phyloP scores from a whole-genome alignment of 2,113 vertebrate species.

The Pelodiscus sinensis region DNA sequence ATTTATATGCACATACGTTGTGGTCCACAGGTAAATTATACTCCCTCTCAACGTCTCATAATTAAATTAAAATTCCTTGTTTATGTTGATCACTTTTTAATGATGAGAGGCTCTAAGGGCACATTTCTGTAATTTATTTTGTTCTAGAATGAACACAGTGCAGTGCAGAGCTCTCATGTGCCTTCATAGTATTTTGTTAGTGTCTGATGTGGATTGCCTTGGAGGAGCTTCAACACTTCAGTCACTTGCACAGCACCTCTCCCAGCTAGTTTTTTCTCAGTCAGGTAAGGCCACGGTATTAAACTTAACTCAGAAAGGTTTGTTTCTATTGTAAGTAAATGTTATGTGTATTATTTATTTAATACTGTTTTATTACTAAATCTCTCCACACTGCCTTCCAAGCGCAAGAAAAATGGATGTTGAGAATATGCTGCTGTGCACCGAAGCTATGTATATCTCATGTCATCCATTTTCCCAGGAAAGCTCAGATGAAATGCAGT shows the following conservation, averaged over 20 bases:
- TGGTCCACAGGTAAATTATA: not conserved
- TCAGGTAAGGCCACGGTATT: conserved; percentile 73
- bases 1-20: not conserved
- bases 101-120: not conserved
- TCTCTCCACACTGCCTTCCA: not conserved
- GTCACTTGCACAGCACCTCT: conserved; percentile 89
- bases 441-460: not conserved
- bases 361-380: not conserved
- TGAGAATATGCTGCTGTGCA: not conserved
- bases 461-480: not conserved
- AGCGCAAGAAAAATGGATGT: not conserved
- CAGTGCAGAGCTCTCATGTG: conserved; percentile 93
- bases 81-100: not conserved
- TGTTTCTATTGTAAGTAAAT: not conserved
- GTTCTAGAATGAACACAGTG: conserved; percentile 86
- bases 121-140: not conserved
- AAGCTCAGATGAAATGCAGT: not conserved
- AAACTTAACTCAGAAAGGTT: not conserved
- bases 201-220: conserved; percentile 89
- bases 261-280: conserved; percentile 86
- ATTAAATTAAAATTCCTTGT: not conserved
- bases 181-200: conserved; percentile 92
- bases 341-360: not conserved
- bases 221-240: conserved; percentile 90
- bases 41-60: not conserved